Evolutionary conservation across 2,888 invertebrate genomes (phyloP), one percentile per base, ranked within the genome.

Genomic region (Ceraclea dissimilis): DNA sequence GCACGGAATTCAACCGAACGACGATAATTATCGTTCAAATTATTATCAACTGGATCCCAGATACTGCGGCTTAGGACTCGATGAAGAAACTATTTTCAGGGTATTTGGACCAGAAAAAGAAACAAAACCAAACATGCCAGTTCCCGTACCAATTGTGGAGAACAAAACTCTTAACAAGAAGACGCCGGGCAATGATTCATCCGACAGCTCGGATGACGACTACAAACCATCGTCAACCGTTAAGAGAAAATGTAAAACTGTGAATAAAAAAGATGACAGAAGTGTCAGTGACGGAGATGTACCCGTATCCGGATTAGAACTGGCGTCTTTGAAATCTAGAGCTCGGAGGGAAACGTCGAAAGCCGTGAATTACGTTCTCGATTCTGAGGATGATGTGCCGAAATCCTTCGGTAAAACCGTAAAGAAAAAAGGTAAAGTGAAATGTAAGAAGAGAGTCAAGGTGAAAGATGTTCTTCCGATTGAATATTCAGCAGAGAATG

Each of bases 101-200:
- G 73, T 78, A 58, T 78, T 76, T 52, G 75, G 76, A 46, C 72
- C 72, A 0, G 67, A 69, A 1, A 71, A 71, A 63, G 68, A 67
- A 57, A 63, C 60, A 2, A 49, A 59, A 2, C 51, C 56, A 1
- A 21, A 47, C 11, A 33, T 56, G 22, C 58, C 58, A 4, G 44
- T 55, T 17, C 44, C 39, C 20, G 21, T 58, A 26, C 34, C 34
- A 17, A 16, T 39, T 16, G 16, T 8, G 13, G 39, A 39, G 39
- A 2, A 39, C 5, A 39, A 16, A 16, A 6, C 21, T 22, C 33
- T 11, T 34, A 48, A 39, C 4, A 39, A 34, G 11, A 55, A 59
- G 47, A 34, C 52, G 1, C 44, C 52, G 8, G 13, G 22, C 11
- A 31, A n/a, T 17, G 33, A 33, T 34, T 18, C 31, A 2, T 44